phyloP scores from a whole-genome alignment of 2,797 vertebrate species.

The Vespertilio murinus region DNA sequence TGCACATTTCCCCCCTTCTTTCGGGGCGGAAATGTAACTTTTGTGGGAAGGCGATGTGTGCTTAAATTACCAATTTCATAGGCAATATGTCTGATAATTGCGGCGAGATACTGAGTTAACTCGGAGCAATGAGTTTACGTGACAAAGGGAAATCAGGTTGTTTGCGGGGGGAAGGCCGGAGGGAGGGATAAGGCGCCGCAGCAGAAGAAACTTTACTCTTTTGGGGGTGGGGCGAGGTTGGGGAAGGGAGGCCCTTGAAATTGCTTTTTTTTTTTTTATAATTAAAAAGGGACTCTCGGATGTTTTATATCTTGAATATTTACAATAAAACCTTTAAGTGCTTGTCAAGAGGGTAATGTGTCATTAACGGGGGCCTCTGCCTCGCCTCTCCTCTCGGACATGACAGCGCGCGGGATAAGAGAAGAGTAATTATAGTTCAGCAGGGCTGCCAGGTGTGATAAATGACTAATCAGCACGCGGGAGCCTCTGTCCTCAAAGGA shows the following conservation, averaged over 20 bases:
- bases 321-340: conserved; percentile 89
- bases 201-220: conserved; percentile 85
- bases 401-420: conserved; percentile 99
- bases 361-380: conserved; percentile 88
- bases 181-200: conserved; percentile 72
- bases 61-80: conserved; percentile 84
- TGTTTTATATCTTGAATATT: conserved; percentile 91
- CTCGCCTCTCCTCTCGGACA: conserved; percentile 92
- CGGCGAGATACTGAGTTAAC: conserved; percentile 83
- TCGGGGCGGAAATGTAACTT: conserved; percentile 84
- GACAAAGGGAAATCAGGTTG: conserved; percentile 83
- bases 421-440: conserved; percentile 99
- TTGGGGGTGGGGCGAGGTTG: conserved; percentile 67
- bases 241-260: conserved; percentile 83
- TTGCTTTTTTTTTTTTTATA: conserved; percentile 91
- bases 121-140: conserved; percentile 78
- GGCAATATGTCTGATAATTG: conserved; percentile 86
- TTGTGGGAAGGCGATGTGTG: conserved; percentile 81
- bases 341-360: conserved; percentile 89
- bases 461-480: conserved; percentile 99
- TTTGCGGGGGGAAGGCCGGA: conserved; percentile 77
- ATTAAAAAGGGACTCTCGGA: conserved; percentile 90
- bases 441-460: conserved; percentile 99
- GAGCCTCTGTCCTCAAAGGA: conserved; percentile 97
- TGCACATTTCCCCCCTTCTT: conserved; percentile 84